Conservation (phyloP, 2,888 invertebrate genomes). For the Mythimna lalbum region DNA sequence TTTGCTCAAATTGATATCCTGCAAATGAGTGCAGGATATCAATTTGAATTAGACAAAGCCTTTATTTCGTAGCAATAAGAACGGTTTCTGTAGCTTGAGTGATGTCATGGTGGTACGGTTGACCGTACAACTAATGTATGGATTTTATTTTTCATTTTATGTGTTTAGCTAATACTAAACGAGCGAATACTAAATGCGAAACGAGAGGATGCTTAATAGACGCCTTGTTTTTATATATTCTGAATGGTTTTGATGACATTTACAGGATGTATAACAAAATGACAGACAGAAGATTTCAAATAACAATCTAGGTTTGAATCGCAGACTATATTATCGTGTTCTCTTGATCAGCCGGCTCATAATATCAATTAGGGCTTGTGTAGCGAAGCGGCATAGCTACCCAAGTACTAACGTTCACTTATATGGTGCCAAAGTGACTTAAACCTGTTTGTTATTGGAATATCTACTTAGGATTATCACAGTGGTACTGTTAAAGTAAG, state of each 20-base stretch:
- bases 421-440: conserved; percentile 65
- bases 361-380: conserved; percentile 52
- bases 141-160: not conserved
- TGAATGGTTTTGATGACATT: not conserved
- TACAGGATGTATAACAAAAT: not conserved
- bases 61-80: conserved; percentile 3
- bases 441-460: conserved; percentile 65
- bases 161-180: no score
- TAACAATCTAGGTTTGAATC: not conserved
- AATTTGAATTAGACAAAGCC: not conserved
- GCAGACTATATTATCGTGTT: conserved; percentile 12
- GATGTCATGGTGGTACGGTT: not conserved
- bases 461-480: conserved; percentile 44
- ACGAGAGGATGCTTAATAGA: no score
- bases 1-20: no score
- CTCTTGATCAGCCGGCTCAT: conserved; percentile 32
- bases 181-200: no score
- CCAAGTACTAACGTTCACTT: conserved; percentile 53
- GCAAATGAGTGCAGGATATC: not conserved
- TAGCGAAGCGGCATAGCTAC: conserved; percentile 27
- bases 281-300: conserved; percentile 15
- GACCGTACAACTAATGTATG: not conserved
- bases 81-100: conserved; percentile 2
- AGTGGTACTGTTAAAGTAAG: conserved; percentile 10
- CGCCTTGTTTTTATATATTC: not conserved